Evolutionary conservation across 2,113 vertebrate species (phyloP), one percentile per base, ranked within the genome.

Genomic region (Seriola aureovittata): DNA sequence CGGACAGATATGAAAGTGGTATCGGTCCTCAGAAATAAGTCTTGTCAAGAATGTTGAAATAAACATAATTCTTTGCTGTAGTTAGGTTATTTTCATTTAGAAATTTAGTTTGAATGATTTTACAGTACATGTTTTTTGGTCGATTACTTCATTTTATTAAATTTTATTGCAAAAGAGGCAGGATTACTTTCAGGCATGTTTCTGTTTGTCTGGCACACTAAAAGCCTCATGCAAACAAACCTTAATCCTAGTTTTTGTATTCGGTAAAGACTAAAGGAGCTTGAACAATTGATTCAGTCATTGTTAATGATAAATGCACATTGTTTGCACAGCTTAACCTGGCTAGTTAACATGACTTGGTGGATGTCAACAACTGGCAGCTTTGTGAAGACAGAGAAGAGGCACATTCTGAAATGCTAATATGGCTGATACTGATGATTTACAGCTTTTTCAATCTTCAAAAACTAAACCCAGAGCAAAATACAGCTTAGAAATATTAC

Each of bases 171-270:
- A 10, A 54, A 69, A 50, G 63, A 73, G 23, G 44, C 21, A 23
- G 16, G 13, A 71, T 71, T 77, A 29, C 19, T 48, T 62, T 58
- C 5, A 58, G 52, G 29, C n/a, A 59, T 63, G 32, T 46, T 21
- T 42, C 69, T 87, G 55, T 38, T 71, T 42, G 25, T 66, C 73
- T 69, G 59, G 40, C 40, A 42, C 10, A 11, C 40, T 42, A 42
- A 42, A 42, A 42, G 40, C 7, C 8, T 42, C 9, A 42, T 42
- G 40, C 40, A 42, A 42, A 42, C 40, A 9, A 9, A 11, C 40
- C 8, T 54, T 78, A 65, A 78, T 46, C 36, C 29, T 13, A 11
- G 4, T 55, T 48, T 75, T 81, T 54, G 17, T 44, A 42, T 70
- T 67, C 3, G 58, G n/a, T 34, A 25, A 58, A 57, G 63, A 76